Conservation (phyloP, 1,140 invertebrate species). For the Drosophila biarmipes region DNA sequence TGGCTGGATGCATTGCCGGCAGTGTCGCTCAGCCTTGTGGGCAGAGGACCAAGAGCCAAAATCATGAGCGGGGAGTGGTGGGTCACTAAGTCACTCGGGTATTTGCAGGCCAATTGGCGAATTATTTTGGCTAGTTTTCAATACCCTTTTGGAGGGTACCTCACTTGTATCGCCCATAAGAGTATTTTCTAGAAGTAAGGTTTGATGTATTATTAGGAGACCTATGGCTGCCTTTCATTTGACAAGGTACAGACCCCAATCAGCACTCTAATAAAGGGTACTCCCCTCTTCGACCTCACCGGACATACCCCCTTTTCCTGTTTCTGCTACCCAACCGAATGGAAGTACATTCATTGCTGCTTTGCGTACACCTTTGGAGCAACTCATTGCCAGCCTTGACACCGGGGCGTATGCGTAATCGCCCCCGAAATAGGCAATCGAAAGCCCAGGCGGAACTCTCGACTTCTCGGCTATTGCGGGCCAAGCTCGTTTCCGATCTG, state of each 20-base stretch:
- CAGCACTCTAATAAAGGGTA: neutral
- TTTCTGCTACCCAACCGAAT: conserved; percentile 7
- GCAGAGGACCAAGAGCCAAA: conserved; percentile 4
- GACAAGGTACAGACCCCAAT: no score
- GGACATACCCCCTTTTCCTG: neutral
- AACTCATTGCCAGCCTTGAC: conserved; percentile 62
- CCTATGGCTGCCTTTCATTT: no score
- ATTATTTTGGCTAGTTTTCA: neutral
- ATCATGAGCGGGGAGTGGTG: conserved; percentile 20
- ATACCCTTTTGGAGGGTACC: neutral
- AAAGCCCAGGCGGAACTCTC: conserved; percentile 25
- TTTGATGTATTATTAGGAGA: no score
- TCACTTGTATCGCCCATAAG: no score
- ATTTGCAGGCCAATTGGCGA: conserved; percentile 41
- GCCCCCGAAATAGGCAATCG: conserved; percentile 3
- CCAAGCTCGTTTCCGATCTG: conserved; percentile 25
- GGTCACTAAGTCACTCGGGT: conserved; percentile 31
- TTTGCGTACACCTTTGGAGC: conserved; percentile 22
- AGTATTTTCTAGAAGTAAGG: no score
- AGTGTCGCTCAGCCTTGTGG: conserved; percentile 14
- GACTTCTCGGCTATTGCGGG: neutral
- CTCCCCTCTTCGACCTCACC: neutral
- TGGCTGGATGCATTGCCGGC: conserved; percentile 24
- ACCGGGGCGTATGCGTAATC: conserved; percentile 65
- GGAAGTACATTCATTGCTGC: conserved; percentile 22